Evolutionary conservation across 2,797 vertebrate genomes (phyloP).

Genomic region (Sarcoramphus papa): DNA sequence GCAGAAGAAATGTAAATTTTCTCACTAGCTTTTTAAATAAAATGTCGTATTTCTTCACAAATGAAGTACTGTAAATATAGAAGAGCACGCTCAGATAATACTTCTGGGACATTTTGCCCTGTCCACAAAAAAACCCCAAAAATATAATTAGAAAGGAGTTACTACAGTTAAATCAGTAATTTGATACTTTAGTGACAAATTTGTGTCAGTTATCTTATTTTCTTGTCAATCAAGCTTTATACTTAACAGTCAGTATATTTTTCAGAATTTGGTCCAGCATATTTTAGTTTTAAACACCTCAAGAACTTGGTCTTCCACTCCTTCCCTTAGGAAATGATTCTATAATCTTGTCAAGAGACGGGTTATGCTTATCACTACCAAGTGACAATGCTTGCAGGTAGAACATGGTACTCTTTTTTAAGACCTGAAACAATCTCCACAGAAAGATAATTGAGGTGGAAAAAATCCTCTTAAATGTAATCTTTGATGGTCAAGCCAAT

Average conservation of each 20-base stretch:
- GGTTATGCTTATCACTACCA: background rate
- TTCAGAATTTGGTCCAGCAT: background rate
- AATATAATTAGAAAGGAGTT: background rate
- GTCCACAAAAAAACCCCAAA: background rate
- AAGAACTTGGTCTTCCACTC: background rate
- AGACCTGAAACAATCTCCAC: background rate
- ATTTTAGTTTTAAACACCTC: background rate
- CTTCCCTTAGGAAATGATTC: background rate
- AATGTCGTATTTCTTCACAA: background rate
- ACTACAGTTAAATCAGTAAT: background rate
- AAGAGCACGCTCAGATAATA: background rate
- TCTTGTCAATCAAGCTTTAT: background rate
- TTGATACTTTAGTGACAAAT: background rate
- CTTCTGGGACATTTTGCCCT: rapidly evolving
- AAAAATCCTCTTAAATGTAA: background rate
- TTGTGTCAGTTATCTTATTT: background rate
- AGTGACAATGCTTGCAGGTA: background rate
- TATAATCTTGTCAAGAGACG: background rate
- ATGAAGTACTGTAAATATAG: background rate
- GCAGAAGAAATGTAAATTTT: background rate
- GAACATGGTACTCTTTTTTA: background rate
- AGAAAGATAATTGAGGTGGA: background rate
- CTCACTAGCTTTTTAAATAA: background rate
- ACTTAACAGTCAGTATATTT: background rate
- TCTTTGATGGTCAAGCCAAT: background rate